phyloP scores from a whole-genome alignment of 2,113 vertebrate species.

The Empidonax traillii region DNA sequence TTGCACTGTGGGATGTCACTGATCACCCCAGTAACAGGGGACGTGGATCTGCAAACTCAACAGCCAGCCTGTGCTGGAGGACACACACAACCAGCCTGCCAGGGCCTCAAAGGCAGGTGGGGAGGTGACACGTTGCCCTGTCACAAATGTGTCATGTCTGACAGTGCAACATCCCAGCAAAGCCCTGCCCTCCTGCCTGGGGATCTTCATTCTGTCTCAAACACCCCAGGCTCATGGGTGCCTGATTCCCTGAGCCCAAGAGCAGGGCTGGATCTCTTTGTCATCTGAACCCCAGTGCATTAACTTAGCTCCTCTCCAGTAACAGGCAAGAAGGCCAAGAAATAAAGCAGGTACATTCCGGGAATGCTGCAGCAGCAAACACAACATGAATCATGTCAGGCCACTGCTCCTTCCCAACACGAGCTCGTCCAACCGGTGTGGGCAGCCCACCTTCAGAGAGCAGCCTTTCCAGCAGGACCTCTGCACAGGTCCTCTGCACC shows the following conservation, averaged over 20 bases:
- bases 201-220: not conserved
- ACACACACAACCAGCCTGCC: rapidly evolving
- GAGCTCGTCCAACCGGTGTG: rapidly evolving
- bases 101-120: not conserved
- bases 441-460: not conserved
- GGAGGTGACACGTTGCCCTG: not conserved
- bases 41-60: not conserved
- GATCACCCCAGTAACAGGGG: not conserved
- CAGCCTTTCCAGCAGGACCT: not conserved
- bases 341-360: constrained; percentile 46
- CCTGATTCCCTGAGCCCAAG: rapidly evolving
- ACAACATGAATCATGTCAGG: not conserved
- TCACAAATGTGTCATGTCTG: not conserved
- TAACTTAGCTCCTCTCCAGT: not conserved
- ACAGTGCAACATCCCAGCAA: rapidly evolving
- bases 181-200: not conserved
- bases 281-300: not conserved
- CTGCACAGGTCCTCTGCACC: not conserved
- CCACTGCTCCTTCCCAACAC: not conserved
- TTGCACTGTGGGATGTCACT: rapidly evolving
- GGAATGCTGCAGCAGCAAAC: not conserved
- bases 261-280: not conserved
- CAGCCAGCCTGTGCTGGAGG: not conserved
- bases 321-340: not conserved
- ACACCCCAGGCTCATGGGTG: not conserved